phyloP scores from a whole-genome alignment of 2,888 invertebrate genomes.

The Lasius fuliginosus region DNA sequence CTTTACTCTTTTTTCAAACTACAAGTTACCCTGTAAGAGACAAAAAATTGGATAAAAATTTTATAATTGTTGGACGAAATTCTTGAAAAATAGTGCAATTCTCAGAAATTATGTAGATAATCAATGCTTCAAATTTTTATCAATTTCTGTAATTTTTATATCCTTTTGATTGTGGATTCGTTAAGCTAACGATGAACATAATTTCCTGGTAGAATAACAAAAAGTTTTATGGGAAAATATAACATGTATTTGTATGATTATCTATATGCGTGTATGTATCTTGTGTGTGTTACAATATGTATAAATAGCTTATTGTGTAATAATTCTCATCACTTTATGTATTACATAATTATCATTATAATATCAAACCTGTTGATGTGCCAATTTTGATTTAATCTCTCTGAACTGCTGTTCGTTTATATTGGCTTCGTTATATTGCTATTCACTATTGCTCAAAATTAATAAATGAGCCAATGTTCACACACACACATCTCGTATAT shows the following conservation, averaged over 20 bases:
- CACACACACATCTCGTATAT: not conserved
- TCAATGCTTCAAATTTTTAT: not conserved
- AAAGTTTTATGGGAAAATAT: constrained; percentile 74
- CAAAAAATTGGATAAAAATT: not conserved
- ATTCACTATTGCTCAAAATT: constrained; percentile 39
- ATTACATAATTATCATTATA: constrained; percentile 44
- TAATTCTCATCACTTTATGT: constrained; percentile 24
- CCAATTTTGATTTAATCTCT: constrained; percentile 45
- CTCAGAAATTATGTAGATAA: not conserved
- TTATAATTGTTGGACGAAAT: not conserved
- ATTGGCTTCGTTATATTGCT: constrained; percentile 40
- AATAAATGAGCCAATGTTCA: constrained; percentile 23
- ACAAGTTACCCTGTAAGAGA: not conserved
- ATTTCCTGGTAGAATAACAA: not conserved
- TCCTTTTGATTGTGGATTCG: not conserved
- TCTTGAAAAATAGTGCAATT: not conserved
- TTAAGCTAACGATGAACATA: not conserved
- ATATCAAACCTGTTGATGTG: constrained; percentile 39
- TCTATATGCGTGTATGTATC: constrained; percentile 52
- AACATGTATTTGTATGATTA: constrained; percentile 71
- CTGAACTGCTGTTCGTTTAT: constrained; percentile 3
- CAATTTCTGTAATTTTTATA: not conserved
- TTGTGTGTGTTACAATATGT: constrained; percentile 66
- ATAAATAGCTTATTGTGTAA: constrained; percentile 58
- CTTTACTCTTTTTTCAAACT: not conserved